These are phyloP conservation scores for Actinernus sp. DNA, from an alignment of 92 coral and sea anemone species.

Conservation along the genomic window DNA sequence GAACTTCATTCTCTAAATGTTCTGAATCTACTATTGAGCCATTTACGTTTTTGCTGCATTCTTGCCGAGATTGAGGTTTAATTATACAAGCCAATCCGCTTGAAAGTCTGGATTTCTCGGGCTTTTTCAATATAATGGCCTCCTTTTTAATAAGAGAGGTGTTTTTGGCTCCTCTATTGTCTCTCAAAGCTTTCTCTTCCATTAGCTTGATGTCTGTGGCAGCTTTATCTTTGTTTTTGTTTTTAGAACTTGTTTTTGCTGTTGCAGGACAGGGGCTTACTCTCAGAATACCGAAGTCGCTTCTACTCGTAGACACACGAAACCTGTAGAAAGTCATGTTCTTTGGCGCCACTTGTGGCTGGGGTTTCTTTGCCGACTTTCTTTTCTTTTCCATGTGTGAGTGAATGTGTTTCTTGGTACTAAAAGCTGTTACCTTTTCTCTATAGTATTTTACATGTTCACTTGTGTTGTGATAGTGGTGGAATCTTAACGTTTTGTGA, in stretches of 20 bases:
- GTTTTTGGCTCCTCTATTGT: background rate
- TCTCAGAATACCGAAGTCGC: slow-evolving; percentile 52
- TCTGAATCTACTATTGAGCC: no score
- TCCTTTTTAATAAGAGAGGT: background rate
- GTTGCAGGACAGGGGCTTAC: slow-evolving; percentile 70
- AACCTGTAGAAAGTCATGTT: slow-evolving; percentile 46
- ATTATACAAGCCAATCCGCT: background rate
- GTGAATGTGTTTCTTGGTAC: slow-evolving; percentile 49
- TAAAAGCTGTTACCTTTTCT: slow-evolving; percentile 63
- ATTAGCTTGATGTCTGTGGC: background rate
- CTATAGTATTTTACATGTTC: slow-evolving; percentile 72
- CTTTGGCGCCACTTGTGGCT: background rate
- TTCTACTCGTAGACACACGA: slow-evolving; percentile 22
- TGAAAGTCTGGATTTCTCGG: background rate
- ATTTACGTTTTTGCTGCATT: no score
- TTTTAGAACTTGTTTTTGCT: background rate
- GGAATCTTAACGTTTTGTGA: slow-evolving; percentile 58
- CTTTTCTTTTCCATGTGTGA: slow-evolving; percentile 23
- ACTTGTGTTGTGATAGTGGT: slow-evolving; percentile 56
- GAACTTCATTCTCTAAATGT: no score
- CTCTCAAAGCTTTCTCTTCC: background rate
- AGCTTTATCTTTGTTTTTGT: background rate
- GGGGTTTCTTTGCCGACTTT: slow-evolving; percentile 1
- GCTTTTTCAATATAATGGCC: background rate
- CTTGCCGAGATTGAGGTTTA: background rate